A percentile compares a stretch with the other conserved stretches of the same genome.
Conservation (phyloP, 2,797 vertebrate species). For the Enteromius argenteus region DNA sequence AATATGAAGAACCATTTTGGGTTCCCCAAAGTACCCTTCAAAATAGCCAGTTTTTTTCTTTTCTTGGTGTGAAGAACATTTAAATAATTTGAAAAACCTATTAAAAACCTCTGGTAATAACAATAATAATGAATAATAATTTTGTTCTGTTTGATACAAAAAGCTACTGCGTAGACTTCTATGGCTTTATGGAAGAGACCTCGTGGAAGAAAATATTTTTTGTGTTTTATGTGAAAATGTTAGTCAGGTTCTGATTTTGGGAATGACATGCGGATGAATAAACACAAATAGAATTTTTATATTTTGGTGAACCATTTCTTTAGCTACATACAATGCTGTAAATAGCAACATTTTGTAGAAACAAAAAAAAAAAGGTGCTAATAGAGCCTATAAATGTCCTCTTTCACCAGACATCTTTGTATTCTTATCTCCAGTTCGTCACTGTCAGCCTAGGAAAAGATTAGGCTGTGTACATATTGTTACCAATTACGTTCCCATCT, state of each 20-base stretch:
- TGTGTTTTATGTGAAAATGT: neutral
- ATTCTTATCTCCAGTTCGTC: constrained; percentile 72
- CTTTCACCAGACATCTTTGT: constrained; percentile 72
- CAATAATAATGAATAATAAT: fast-evolving
- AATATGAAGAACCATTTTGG: neutral
- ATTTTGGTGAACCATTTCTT: neutral
- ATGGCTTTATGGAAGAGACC: neutral
- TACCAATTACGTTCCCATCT: constrained; percentile 83
- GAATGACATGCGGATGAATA: neutral
- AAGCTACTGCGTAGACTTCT: neutral
- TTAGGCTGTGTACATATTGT: constrained; percentile 80
- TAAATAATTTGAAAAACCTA: neutral
- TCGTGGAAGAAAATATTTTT: neutral
- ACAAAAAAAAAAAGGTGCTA: constrained; percentile 62
- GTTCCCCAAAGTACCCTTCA: neutral
- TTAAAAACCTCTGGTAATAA: neutral
- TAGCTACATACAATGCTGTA: neutral
- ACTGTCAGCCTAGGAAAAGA: constrained; percentile 72
- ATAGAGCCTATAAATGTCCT: constrained; percentile 75
- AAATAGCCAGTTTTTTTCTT: neutral
- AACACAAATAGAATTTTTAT: neutral
- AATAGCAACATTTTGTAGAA: neutral
- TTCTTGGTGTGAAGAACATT: neutral
- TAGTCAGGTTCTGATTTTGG: neutral
- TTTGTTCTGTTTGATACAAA: neutral